Evolutionary conservation across 2,113 vertebrate genomes (phyloP), one percentile per base, ranked within the genome.

Genomic region (Ceyx cyanopectus): DNA sequence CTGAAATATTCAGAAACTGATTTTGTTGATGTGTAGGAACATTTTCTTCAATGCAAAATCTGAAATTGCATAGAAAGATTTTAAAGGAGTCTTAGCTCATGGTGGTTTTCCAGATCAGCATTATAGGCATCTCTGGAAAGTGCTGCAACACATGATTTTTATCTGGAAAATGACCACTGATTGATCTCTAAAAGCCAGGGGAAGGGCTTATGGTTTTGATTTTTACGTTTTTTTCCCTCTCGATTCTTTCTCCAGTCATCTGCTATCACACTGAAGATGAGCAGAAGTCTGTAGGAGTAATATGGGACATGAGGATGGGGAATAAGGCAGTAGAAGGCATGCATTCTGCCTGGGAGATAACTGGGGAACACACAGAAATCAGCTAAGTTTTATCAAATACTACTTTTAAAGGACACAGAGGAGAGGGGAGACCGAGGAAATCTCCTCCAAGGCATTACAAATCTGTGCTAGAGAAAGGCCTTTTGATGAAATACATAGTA

Each of bases 321-420:
- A 77, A 58, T 20, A 53, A 76, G 11, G 48, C 8, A 23, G 84
- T 72, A 72, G 19, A 84, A 95, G 12, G 63, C 62, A 68, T 16
- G 18, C 0, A 0, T 48, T 85, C 65, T n/a, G 34, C 50, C 48
- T 54, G 37, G 40, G 24, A 85, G 21, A 69, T 81, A 62, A 12
- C 40, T 27, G 40, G 34, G 45, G 5, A 86, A 78, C 10, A 24
- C 62, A 70, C 10, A 81, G 70, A 80, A 69, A 67, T 29, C 40
- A 58, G n/a, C 58, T 92, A 87, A 24, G 58, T 85, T 87, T 89
- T 80, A 68, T 72, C n/a, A 79, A 58, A 72, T 82, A 68, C 84
- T 68, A 68, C 50, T 87, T 84, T 68, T 76, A 79, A 92, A 95
- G 81, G 67, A 83, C 30, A 81, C 14, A 45, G 48, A 82, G n/a